Percentiles rank a stretch among this genome's conserved stretches.
These are phyloP conservation scores for Daktulosphaira vitifoliae DNA, from an alignment of 1,140 invertebrate genomes.

Conservation along the genomic window DNA sequence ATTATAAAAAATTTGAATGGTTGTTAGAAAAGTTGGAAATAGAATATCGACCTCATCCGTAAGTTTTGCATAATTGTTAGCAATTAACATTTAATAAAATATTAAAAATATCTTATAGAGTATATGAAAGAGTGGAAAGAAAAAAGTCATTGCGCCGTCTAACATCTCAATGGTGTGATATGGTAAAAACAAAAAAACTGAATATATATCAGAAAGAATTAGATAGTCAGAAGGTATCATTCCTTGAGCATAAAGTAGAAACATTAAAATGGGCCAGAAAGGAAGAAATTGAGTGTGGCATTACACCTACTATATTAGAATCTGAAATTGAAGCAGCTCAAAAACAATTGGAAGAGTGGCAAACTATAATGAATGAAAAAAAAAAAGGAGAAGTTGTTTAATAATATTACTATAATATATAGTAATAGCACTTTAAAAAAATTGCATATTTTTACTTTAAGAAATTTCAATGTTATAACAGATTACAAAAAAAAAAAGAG, in stretches of 20 bases:
- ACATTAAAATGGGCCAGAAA: conserved; percentile 57
- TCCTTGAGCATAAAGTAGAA: conserved; percentile 51
- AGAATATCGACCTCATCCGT: conserved; percentile 57
- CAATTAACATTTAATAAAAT: not conserved
- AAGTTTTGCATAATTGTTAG: conserved; percentile 18
- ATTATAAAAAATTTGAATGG: conserved; percentile 81
- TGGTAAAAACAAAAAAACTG: conserved; percentile 55
- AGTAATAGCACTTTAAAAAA: too few relatives aligned
- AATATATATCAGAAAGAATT: conserved; percentile 53
- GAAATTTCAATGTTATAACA: too few relatives aligned
- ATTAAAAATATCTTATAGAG: not conserved
- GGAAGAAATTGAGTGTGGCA: conserved; percentile 57
- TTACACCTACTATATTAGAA: conserved; percentile 54
- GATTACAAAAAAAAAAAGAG: too few relatives aligned
- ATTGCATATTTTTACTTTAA: too few relatives aligned
- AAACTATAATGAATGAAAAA: not conserved
- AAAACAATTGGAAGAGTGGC: conserved; percentile 44
- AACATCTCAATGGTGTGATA: conserved; percentile 56
- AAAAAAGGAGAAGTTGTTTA: too few relatives aligned
- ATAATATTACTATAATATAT: too few relatives aligned
- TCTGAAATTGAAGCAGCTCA: conserved; percentile 55
- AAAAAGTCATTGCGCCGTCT: conserved; percentile 58
- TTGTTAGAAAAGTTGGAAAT: conserved; percentile 70
- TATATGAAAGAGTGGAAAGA: conserved; percentile 41
- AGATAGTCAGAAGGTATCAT: conserved; percentile 57